Conservation (phyloP, 2,113 vertebrate genomes). For the Callospermophilus lateralis region DNA sequence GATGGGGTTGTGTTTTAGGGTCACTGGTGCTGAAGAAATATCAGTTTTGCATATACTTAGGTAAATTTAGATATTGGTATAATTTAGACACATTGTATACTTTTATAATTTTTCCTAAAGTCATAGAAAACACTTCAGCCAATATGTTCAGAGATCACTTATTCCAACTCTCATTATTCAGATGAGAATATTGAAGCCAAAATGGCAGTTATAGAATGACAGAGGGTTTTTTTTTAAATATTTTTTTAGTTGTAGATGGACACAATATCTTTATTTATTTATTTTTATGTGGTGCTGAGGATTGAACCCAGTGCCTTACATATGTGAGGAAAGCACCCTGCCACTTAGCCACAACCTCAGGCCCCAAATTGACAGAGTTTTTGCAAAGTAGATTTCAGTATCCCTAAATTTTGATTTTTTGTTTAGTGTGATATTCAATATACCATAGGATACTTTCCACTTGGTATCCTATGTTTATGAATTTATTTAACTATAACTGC, state of each 20-base stretch:
- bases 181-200: background rate
- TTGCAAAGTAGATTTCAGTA: background rate
- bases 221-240: background rate
- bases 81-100: background rate
- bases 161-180: background rate
- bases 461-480: background rate
- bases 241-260: too few species aligned
- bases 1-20: background rate
- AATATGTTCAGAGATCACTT: background rate
- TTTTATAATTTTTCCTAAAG: background rate
- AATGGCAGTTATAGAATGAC: background rate
- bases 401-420: background rate
- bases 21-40: background rate
- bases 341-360: too few species aligned
- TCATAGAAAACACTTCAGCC: background rate
- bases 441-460: background rate
- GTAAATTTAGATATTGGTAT: background rate
- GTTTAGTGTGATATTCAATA: background rate
- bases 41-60: background rate
- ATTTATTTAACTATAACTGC: background rate
- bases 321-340: too few species aligned
- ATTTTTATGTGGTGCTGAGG: too few species aligned
- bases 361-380: background rate
- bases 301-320: too few species aligned
- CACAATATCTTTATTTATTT: too few species aligned